These are phyloP conservation scores for Rallus crepitans DNA, from an alignment of 2,797 vertebrate species.

Conservation along the genomic window DNA sequence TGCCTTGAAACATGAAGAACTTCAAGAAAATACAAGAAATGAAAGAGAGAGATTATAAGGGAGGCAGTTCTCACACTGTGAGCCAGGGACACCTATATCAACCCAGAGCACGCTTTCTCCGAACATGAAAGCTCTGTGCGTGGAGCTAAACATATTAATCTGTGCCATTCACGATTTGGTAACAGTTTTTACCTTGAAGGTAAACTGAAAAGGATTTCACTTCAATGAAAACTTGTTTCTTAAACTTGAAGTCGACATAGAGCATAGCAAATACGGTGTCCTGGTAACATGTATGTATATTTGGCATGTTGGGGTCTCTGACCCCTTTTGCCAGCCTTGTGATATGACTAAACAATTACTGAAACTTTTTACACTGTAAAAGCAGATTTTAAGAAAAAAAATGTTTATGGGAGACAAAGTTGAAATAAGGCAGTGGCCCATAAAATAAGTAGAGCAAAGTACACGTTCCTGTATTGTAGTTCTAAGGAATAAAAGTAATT, in stretches of 20 bases:
- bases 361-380: background rate
- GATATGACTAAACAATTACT: background rate
- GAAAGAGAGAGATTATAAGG: background rate
- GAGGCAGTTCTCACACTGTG: background rate
- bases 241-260: background rate
- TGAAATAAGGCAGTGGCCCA: background rate
- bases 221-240: background rate
- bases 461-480: background rate
- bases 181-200: background rate
- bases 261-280: background rate
- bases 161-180: background rate
- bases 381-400: background rate
- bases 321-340: background rate
- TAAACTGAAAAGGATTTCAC: background rate
- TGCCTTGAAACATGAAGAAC: background rate
- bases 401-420: background rate
- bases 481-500: background rate
- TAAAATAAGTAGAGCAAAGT: background rate
- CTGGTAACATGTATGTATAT: background rate
- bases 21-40: background rate
- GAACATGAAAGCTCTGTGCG: background rate
- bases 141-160: background rate
- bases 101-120: background rate
- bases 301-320: background rate
- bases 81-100: background rate